Evolutionary conservation across 2,888 invertebrate species (phyloP), one percentile per base, ranked within the genome.

Genomic region (Drepana falcataria): DNA sequence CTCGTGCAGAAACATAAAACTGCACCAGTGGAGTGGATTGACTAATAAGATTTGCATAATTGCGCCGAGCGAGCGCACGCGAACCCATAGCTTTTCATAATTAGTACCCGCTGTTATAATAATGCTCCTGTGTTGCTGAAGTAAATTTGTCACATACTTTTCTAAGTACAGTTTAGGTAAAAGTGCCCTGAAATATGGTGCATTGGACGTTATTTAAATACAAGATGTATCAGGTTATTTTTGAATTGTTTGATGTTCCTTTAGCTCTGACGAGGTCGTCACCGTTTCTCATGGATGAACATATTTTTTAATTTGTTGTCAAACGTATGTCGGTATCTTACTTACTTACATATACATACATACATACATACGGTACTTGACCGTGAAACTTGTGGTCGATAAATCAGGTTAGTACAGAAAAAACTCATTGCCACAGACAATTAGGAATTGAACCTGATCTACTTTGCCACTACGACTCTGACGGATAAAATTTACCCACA

Each of bases 41-140:
- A 82, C 85, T 87, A 87, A 89, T 86, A 87, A 85, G 85, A 88
- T 90, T 89, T 84, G 79, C 87, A 87, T 89, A 87, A 87, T 85
- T 85, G 81, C 79, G 68, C 66, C 60, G 69, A 71, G 75, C 72
- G 68, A 71, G 69, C 62, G 81, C 88, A 87, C 86, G 87, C 86
- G 68, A 86, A 69, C 76, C 77, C 81, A 81, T 81, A 82, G 80
- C 79, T 85, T 81, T 81, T 84, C 81, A 84, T 84, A 84, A 88
- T 86, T 86, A 87, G 80, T 77, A 69, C 68, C 77, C 69, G 75
- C 73, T 82, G 70, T 66, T 72, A 63, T 66, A 72, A 68, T 72
- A 67, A 66, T 68, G 66, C 64, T 65, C 63, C 59, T 61, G 59
- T 57, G 59, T 53, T 55, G 56, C 52, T 48, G 37, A 47, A 34